Conservation (phyloP, 2,113 vertebrate genomes). For the Chamaetylas fuelleborni region DNA sequence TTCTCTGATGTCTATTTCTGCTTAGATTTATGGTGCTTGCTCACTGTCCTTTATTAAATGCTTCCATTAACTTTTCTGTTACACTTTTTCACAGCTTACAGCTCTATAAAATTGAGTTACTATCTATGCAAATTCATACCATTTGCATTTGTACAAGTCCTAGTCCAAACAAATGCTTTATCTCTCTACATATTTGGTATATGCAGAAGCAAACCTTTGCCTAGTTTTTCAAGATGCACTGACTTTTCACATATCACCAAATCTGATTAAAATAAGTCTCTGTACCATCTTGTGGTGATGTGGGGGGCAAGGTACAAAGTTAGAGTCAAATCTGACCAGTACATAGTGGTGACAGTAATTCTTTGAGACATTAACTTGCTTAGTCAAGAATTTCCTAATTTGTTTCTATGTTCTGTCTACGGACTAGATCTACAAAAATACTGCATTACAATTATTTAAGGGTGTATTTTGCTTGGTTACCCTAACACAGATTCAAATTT, state of each 20-base stretch:
- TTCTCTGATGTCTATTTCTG: not conserved
- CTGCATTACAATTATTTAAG: not conserved
- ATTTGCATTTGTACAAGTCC: not conserved
- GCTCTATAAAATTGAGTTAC: slow-evolving; percentile 18
- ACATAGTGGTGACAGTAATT: not conserved
- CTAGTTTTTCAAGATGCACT: not conserved
- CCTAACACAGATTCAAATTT: not conserved
- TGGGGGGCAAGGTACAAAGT: not conserved
- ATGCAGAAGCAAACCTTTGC: not conserved
- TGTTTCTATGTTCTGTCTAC: not conserved
- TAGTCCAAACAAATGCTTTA: not conserved
- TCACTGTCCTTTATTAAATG: slow-evolving; percentile 27
- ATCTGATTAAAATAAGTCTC: not conserved
- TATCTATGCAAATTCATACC: not conserved
- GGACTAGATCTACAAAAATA: not conserved
- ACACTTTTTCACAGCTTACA: not conserved
- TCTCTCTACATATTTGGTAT: not conserved
- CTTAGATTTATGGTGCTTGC: slow-evolving; percentile 3
- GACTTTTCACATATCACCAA: not conserved
- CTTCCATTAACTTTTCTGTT: slow-evolving; percentile 37
- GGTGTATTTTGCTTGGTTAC: not conserved
- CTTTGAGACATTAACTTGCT: not conserved
- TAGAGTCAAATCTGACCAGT: not conserved
- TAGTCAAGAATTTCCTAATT: not conserved
- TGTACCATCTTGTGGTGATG: not conserved